Conservation (phyloP, 2,113 vertebrate species). For the Colistium nudipinnis region DNA sequence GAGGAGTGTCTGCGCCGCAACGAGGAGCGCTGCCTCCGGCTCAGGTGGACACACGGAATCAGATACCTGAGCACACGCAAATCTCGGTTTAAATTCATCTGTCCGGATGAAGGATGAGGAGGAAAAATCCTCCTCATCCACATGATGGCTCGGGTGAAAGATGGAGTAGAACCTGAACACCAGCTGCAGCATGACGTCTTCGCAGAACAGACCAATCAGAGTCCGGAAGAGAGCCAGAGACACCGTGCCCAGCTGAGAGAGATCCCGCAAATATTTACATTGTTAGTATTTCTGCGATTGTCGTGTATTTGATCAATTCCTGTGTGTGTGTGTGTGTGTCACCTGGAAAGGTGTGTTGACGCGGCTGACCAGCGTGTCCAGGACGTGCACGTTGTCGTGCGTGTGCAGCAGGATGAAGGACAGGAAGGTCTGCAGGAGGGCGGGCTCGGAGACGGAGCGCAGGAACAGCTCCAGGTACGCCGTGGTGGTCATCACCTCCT, state of each 20-base stretch:
- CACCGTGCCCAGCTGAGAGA: conserved; percentile 89
- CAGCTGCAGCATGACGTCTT: conserved; percentile 96
- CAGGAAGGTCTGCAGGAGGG: conserved; percentile 93
- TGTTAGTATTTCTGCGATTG: background rate
- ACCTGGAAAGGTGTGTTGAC: conserved; percentile 98
- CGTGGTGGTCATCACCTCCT: conserved; percentile 97
- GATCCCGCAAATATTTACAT: too few species aligned
- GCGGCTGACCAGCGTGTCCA: conserved; percentile 93
- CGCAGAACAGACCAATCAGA: conserved; percentile 94
- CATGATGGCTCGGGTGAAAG: too few species aligned
- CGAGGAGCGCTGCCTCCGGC: conserved; percentile 82
- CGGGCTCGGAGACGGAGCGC: conserved; percentile 88
- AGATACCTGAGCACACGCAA: conserved; percentile 89
- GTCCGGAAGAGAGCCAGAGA: conserved; percentile 95
- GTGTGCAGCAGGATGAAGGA: conserved; percentile 91
- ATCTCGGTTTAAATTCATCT: too few species aligned
- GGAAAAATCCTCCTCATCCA: background rate
- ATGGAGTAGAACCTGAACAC: conserved; percentile 98
- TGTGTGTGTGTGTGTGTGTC: conserved; percentile 26
- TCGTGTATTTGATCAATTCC: background rate
- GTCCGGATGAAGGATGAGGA: background rate
- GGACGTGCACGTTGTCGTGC: conserved; percentile 91
- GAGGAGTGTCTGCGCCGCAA: conserved; percentile 89
- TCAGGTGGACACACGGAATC: conserved; percentile 90
- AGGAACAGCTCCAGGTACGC: conserved; percentile 95